These are phyloP conservation scores for Poecilia velifera DNA, from an alignment of 2,797 vertebrate genomes.

Conservation along the genomic window DNA sequence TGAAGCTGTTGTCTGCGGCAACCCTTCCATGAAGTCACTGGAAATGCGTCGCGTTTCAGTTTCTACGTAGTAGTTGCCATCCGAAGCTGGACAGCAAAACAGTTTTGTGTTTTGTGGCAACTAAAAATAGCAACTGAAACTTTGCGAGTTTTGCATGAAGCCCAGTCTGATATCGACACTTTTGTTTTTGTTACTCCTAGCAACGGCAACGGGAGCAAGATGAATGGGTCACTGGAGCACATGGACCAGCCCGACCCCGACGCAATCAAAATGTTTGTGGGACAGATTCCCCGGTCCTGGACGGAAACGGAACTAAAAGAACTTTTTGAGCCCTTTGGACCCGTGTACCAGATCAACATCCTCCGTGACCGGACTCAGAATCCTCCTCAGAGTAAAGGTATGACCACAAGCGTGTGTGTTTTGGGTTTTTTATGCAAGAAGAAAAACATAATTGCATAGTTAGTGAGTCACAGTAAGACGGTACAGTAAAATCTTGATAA, in stretches of 20 bases:
- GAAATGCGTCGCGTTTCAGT: background rate
- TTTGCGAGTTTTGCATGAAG: background rate
- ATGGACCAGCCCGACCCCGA: conserved; percentile 96
- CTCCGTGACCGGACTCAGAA: conserved; percentile 97
- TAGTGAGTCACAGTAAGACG: background rate
- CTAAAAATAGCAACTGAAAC: background rate
- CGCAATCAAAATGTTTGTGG: conserved; percentile 99
- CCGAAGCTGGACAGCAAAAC: background rate
- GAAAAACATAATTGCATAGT: background rate
- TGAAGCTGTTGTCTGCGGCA: background rate
- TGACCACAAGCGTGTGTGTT: background rate
- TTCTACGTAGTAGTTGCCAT: background rate
- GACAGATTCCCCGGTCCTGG: conserved; percentile 95
- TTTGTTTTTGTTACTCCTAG: conserved; percentile 65
- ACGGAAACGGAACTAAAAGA: conserved; percentile 98
- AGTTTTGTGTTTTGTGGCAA: background rate
- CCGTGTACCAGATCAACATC: conserved; percentile 98
- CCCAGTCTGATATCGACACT: background rate
- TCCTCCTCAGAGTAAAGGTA: conserved; percentile 99
- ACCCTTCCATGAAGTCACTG: background rate
- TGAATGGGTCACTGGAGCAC: conserved; percentile 97
- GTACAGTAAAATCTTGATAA: background rate
- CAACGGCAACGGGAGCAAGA: conserved; percentile 96
- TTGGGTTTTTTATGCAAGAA: background rate
- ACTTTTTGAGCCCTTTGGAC: conserved; percentile 97